Percentiles rank a stretch among this genome's conserved stretches.
phyloP scores from a whole-genome alignment of 2,797 vertebrate genomes.

The Galagoides demidoff region DNA sequence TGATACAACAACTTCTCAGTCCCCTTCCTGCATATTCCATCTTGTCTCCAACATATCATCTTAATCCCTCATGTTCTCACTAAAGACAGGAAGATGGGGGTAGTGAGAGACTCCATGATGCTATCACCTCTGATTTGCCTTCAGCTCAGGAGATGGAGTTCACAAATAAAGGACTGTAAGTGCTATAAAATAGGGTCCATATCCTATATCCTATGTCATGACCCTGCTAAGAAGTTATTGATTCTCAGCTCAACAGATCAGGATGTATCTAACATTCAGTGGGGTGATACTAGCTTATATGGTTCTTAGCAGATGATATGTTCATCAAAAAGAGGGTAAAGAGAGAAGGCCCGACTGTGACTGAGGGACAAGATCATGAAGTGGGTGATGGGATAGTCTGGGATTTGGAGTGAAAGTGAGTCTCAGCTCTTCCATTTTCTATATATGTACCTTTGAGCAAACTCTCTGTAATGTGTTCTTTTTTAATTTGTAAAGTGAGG shows the following conservation, averaged over 20 bases:
- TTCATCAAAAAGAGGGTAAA: background rate
- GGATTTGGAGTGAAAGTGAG: background rate
- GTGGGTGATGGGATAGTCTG: background rate
- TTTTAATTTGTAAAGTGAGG: background rate
- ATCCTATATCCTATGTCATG: background rate
- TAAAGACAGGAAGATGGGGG: background rate
- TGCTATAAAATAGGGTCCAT: background rate
- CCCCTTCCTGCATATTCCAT: background rate
- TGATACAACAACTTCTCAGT: background rate
- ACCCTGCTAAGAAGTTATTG: background rate
- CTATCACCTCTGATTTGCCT: background rate
- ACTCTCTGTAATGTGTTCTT: background rate
- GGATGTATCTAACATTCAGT: background rate
- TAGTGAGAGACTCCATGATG: background rate
- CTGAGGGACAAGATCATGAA: background rate
- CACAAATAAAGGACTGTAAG: background rate
- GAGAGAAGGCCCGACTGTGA: background rate
- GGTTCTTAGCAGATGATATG: background rate
- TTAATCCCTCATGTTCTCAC: background rate
- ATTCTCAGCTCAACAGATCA: background rate
- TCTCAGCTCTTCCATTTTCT: background rate
- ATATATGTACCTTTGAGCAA: background rate
- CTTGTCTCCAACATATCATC: background rate
- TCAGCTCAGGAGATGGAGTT: background rate
- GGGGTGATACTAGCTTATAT: background rate